Conservation (phyloP, 2,888 invertebrate genomes). For the Chaetogeoica ovagalla region DNA sequence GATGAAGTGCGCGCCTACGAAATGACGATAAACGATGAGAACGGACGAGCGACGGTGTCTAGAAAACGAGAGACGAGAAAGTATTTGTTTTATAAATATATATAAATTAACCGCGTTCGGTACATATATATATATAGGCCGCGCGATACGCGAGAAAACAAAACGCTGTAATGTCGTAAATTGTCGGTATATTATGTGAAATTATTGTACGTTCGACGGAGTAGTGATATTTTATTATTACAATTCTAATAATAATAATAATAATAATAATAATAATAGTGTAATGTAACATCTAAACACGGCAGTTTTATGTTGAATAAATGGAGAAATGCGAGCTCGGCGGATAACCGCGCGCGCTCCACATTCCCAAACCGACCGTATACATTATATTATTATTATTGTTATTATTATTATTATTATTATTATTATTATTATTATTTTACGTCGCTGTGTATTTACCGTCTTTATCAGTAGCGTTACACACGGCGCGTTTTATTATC, state of each 20-base stretch:
- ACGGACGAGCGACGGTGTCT: background rate
- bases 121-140: background rate
- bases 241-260: too few species aligned
- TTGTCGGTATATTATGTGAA: background rate
- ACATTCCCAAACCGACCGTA: background rate
- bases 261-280: too few species aligned
- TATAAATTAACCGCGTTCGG: too few species aligned
- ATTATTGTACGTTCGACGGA: background rate
- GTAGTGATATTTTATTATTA: too few species aligned
- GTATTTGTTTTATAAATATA: background rate
- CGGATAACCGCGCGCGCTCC: background rate
- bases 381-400: too few species aligned
- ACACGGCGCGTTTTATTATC: slow-evolving; percentile 25
- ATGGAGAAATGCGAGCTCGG: too few species aligned
- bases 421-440: too few species aligned
- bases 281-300: too few species aligned
- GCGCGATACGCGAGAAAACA: too few species aligned
- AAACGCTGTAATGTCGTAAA: slow-evolving; percentile 25
- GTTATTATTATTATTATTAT: too few species aligned
- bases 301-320: too few species aligned
- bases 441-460: background rate
- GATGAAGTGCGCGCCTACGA: background rate
- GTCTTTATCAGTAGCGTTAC: background rate
- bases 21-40: slow-evolving; percentile 17
- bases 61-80: background rate